These are phyloP conservation scores for Etheostoma perlongum DNA, from an alignment of 2,797 vertebrate species.

Conservation along the genomic window DNA sequence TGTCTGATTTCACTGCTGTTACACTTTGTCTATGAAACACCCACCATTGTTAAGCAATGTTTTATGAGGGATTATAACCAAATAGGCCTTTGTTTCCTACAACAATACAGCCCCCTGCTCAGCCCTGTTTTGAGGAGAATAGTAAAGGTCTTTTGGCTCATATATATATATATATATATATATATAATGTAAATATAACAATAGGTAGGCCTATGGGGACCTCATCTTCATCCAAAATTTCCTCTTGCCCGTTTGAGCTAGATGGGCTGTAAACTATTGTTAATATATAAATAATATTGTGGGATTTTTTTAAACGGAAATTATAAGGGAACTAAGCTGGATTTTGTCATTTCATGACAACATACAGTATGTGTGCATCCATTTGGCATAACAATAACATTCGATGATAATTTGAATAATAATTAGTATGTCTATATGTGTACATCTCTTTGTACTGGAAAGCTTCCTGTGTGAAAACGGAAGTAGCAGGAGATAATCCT, in stretches of 20 bases:
- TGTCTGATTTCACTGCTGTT: neutral
- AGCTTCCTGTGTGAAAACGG: neutral
- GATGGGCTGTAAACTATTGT: neutral
- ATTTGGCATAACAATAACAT: no score
- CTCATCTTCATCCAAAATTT: neutral
- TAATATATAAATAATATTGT: no score
- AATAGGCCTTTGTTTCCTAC: neutral
- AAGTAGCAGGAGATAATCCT: neutral
- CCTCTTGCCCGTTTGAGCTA: neutral
- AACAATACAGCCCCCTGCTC: neutral
- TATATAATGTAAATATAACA: neutral
- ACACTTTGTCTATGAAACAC: neutral
- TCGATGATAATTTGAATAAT: no score
- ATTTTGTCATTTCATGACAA: neutral
- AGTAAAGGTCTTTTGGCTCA: neutral
- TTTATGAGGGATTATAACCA: neutral
- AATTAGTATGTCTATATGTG: no score
- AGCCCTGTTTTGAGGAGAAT: neutral
- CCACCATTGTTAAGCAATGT: neutral
- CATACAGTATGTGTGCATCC: no score
- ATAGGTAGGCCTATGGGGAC: neutral
- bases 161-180: no score
- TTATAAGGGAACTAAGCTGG: neutral
- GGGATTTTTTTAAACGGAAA: neutral
- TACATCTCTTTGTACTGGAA: neutral